Evolutionary conservation across 2,113 vertebrate genomes (phyloP), one percentile per base, ranked within the genome.

Genomic region (Gopherus flavomarginatus): DNA sequence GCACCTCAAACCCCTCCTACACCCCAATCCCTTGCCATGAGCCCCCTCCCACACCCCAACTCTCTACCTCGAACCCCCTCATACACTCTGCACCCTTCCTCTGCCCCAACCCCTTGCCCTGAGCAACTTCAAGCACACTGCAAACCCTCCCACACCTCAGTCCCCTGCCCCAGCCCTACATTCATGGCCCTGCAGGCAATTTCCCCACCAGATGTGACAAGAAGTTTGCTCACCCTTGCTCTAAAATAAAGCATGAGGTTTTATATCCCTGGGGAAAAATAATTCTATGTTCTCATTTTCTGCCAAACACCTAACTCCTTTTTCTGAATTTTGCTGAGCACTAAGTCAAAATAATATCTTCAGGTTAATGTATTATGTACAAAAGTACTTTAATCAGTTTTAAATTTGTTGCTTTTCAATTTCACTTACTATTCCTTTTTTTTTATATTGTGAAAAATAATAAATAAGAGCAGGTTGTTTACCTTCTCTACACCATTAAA

Each of bases 261-360:
- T 96, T 77, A 52, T 75, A 96, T 82, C 90, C 77, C 29, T 0
- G 53, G 19, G 95, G 96, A 96, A 97, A 96, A 97, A 97, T 96
- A 97, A 90, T 94, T 93, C 38, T 96, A 96, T 93, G 94, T 65
- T 96, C 75, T 88, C 52, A 1, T 85, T 95, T 96, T 93, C 95
- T 87, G 80, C 93, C 90, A 88, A 92, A 96, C 0, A 3, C 12
- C 27, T 31, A 92, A 52, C 88, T 92, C 87, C 87, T 93, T 90
- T 92, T 8, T 84, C 94, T 96, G 95, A 91, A 92, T 91, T 83
- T 86, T 35, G 54, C 87, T 90, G 81, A 90, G 94, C 96, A 95
- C 91, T 88, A 59, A 95, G 90, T 81, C 6, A 0, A 83, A 90
- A 94, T 85, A 87, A 13, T 80, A 5, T 11, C 52, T 47, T 52